phyloP scores from a whole-genome alignment of 1,140 invertebrate genomes.

The Brachionus paranguensis region DNA sequence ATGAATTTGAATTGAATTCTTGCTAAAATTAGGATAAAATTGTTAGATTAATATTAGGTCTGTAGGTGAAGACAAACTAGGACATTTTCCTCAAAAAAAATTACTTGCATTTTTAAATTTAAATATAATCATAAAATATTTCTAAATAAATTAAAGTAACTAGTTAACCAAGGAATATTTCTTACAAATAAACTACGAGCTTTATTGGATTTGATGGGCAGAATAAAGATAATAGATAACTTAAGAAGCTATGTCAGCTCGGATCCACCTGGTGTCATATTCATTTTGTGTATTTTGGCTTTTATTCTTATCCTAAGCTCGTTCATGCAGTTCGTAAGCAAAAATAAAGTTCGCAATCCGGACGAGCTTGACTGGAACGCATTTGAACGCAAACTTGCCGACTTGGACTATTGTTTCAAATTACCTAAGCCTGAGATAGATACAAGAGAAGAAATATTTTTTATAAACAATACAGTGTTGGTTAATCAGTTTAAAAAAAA shows the following conservation, averaged over 20 bases:
- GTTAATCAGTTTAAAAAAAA: not conserved
- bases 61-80: not conserved
- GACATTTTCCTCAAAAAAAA: not conserved
- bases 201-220: not conserved
- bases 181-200: not conserved
- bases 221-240: not conserved
- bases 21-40: too few species aligned
- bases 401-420: not conserved
- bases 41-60: not conserved
- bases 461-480: not conserved
- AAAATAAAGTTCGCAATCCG: not conserved
- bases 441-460: not conserved
- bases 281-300: conserved; percentile 5
- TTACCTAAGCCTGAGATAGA: not conserved
- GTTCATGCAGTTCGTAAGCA: not conserved
- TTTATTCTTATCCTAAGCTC: not conserved
- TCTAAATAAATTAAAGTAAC: not conserved
- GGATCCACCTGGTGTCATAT: conserved; percentile 4
- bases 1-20: too few species aligned
- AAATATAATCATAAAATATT: not conserved
- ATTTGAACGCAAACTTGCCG: not conserved
- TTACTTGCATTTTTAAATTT: not conserved
- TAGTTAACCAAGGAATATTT: not conserved
- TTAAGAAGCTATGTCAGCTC: not conserved
- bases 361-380: conserved; percentile 34